Percentiles rank a stretch among this genome's conserved stretches.
Conservation (phyloP, 2,888 invertebrate species). For the Mesopsocus fuscifrons region DNA sequence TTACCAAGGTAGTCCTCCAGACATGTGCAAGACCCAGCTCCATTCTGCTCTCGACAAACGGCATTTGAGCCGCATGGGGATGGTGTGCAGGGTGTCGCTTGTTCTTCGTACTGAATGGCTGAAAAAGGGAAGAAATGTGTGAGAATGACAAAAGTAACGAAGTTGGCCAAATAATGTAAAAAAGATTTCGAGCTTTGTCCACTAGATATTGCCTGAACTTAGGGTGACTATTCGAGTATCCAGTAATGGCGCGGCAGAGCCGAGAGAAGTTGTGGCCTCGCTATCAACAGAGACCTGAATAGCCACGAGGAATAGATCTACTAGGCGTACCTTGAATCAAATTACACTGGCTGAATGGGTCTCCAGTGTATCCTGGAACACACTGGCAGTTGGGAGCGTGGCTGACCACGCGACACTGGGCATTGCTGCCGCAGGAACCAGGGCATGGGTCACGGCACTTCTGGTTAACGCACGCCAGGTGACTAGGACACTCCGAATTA, state of each 20-base stretch:
- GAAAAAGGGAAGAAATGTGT: background rate
- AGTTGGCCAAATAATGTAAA: too few species aligned
- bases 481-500: constrained; percentile 27
- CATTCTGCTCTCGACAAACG: constrained; percentile 29
- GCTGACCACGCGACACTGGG: constrained; percentile 27
- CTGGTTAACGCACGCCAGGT: constrained; percentile 25
- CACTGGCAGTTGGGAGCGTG: constrained; percentile 32
- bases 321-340: constrained; percentile 15
- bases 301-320: too few species aligned
- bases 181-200: too few species aligned
- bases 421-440: constrained; percentile 26
- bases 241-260: too few species aligned
- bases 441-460: constrained; percentile 30
- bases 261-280: too few species aligned
- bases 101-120: constrained; percentile 15
- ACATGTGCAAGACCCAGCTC: constrained; percentile 32
- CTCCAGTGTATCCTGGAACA: constrained; percentile 27
- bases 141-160: too few species aligned
- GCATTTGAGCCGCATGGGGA: constrained; percentile 32
- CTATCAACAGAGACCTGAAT: too few species aligned
- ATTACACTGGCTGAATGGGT: constrained; percentile 26
- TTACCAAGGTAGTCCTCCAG: constrained; percentile 32
- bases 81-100: constrained; percentile 25
- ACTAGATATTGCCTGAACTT: too few species aligned
- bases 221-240: too few species aligned